A percentile compares a stretch with the other conserved stretches of the same genome.
Evolutionary conservation across 1,140 invertebrate genomes (phyloP).

Genomic region (Pseudomyrmex dendroicus): DNA sequence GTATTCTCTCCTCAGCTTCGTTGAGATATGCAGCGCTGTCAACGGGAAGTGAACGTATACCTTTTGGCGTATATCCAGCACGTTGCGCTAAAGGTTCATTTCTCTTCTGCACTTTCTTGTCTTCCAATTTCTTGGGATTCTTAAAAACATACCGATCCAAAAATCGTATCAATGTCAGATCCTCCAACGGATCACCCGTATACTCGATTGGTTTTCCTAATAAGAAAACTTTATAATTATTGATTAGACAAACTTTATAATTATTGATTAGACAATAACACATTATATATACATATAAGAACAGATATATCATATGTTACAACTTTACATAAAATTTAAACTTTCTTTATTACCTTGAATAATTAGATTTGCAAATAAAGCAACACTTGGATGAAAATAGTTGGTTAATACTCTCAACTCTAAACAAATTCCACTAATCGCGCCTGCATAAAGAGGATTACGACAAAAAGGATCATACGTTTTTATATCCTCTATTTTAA

Average conservation of each 20-base stretch:
- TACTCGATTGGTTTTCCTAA: constrained; percentile 91
- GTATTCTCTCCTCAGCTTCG: constrained; percentile 89
- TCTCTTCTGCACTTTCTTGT: constrained; percentile 76
- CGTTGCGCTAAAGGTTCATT: constrained; percentile 81
- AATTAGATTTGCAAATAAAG: constrained; percentile 94
- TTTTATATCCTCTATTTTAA: constrained; percentile 75
- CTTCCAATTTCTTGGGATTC: constrained; percentile 94
- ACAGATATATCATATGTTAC: neutral
- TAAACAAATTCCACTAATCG: constrained; percentile 88
- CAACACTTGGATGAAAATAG: constrained; percentile 97
- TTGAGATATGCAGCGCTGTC: constrained; percentile 90
- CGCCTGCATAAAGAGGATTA: constrained; percentile 94
- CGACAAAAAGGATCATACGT: constrained; percentile 91
- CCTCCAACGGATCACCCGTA: constrained; percentile 95
- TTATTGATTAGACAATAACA: neutral
- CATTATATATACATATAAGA: constrained; percentile 19
- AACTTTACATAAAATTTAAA: no score
- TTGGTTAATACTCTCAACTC: constrained; percentile 90
- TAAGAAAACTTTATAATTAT: constrained; percentile 65
- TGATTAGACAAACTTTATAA: constrained; percentile 35
- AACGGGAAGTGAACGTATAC: constrained; percentile 87
- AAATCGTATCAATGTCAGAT: constrained; percentile 95
- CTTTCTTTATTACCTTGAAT: constrained; percentile 86
- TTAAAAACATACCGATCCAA: constrained; percentile 98
- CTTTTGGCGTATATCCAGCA: constrained; percentile 87